These are phyloP conservation scores for Nymphicus hollandicus DNA, from an alignment of 2,113 vertebrate species.

Conservation along the genomic window DNA sequence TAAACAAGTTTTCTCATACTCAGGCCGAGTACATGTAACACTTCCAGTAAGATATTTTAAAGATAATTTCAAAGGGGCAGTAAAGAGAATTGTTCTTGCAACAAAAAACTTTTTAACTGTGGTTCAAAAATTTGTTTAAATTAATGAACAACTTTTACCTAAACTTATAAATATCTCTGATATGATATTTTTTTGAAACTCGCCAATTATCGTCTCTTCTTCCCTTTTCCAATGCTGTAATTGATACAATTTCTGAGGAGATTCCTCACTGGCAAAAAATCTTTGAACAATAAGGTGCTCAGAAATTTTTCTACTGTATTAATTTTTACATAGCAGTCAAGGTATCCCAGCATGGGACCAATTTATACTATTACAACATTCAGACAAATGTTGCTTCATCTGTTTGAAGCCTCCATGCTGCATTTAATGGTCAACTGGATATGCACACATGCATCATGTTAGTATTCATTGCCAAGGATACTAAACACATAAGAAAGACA, in stretches of 20 bases:
- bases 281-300: neutral
- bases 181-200: neutral
- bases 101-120: neutral
- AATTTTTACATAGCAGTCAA: neutral
- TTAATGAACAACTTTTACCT: neutral
- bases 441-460: neutral
- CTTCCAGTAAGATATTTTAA: neutral
- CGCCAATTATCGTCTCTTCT: neutral
- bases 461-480: neutral
- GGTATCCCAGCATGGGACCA: neutral
- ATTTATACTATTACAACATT: neutral
- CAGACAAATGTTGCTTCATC: neutral
- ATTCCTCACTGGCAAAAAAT: neutral
- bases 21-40: neutral
- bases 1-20: neutral
- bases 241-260: neutral
- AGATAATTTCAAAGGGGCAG: neutral
- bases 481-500: neutral
- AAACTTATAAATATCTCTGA: neutral
- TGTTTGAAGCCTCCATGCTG: neutral
- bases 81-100: neutral
- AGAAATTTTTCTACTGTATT: neutral
- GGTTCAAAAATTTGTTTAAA: neutral
- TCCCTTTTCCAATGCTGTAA: neutral
- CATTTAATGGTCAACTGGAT: neutral